A percentile compares a stretch with the other conserved stretches of the same genome.
These are phyloP conservation scores for Neodiprion pinetum DNA, from an alignment of 1,140 invertebrate genomes.

Conservation along the genomic window DNA sequence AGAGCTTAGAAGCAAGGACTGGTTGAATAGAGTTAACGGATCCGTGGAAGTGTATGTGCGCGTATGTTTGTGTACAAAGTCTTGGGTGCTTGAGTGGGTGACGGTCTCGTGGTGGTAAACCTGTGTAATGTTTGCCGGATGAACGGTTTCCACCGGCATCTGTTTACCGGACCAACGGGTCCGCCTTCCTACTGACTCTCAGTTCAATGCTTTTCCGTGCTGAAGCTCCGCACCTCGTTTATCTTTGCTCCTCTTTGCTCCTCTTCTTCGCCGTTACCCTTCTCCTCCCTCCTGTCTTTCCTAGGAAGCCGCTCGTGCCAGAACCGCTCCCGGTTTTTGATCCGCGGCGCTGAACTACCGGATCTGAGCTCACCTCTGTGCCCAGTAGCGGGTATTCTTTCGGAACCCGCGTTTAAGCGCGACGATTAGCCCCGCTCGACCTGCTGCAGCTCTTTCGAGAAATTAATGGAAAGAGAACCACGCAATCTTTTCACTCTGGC, in stretches of 20 bases:
- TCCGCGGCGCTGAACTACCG: not conserved
- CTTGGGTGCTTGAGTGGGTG: slow-evolving; percentile 35
- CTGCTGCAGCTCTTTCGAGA: not conserved
- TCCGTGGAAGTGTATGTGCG: not conserved
- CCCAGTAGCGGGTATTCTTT: not conserved
- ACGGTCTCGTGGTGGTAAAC: slow-evolving; percentile 39
- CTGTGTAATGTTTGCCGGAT: slow-evolving; percentile 51
- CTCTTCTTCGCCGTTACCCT: not conserved
- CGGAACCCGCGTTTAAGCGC: not conserved
- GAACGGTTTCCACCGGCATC: slow-evolving; percentile 46
- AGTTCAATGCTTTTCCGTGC: slow-evolving; percentile 22
- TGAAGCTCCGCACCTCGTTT: slow-evolving; percentile 19
- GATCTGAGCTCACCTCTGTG: not conserved
- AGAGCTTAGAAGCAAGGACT: no score
- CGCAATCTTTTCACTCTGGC: not conserved
- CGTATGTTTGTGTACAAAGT: slow-evolving; percentile 40
- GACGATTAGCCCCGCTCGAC: not conserved
- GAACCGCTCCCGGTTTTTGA: not conserved
- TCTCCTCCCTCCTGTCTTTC: slow-evolving; percentile 15
- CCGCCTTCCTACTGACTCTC: slow-evolving; percentile 37
- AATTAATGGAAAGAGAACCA: not conserved
- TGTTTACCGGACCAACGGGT: slow-evolving; percentile 45
- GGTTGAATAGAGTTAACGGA: no score
- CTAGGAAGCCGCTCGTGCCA: not conserved
- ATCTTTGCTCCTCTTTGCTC: slow-evolving; percentile 19